These are phyloP conservation scores for Lagria hirta DNA, from an alignment of 2,888 invertebrate species.

Conservation along the genomic window DNA sequence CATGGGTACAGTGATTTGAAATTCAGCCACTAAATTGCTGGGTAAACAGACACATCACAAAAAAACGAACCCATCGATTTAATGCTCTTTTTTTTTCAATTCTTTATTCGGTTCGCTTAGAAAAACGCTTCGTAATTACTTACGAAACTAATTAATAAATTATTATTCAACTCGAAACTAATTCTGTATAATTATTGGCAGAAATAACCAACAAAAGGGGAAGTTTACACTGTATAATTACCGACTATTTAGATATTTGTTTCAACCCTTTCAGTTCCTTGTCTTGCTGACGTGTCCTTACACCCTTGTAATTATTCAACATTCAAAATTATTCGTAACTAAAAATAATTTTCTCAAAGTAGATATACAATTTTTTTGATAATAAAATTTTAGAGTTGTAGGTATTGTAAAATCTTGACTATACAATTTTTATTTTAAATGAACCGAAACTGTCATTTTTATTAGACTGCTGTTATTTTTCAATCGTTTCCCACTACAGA, in stretches of 20 bases:
- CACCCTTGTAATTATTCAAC: conserved; percentile 17
- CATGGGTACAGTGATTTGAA: conserved; percentile 14
- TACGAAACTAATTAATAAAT: conserved; percentile 15
- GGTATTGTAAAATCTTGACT: no score
- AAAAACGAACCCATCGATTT: conserved; percentile 11
- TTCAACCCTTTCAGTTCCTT: conserved; percentile 16
- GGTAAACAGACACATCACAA: conserved; percentile 17
- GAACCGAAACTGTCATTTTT: no score
- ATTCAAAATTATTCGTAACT: no score
- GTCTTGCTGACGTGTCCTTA: conserved; percentile 18
- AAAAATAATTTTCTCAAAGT: no score
- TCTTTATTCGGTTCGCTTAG: conserved; percentile 5
- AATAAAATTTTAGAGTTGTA: no score
- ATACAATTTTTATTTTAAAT: no score
- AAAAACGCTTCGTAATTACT: conserved; percentile 6
- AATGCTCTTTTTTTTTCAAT: conserved; percentile 2
- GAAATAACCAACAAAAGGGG: conserved; percentile 22
- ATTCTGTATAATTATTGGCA: conserved; percentile 21
- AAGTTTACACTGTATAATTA: conserved; percentile 16
- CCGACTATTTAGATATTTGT: conserved; percentile 18
- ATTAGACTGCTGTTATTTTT: no score
- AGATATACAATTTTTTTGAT: no score
- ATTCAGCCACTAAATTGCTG: conserved; percentile 14
- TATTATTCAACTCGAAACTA: conserved; percentile 11
- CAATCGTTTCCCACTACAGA: no score